phyloP scores from a whole-genome alignment of 2,113 vertebrate genomes.

The Tricholaema leucomelas region DNA sequence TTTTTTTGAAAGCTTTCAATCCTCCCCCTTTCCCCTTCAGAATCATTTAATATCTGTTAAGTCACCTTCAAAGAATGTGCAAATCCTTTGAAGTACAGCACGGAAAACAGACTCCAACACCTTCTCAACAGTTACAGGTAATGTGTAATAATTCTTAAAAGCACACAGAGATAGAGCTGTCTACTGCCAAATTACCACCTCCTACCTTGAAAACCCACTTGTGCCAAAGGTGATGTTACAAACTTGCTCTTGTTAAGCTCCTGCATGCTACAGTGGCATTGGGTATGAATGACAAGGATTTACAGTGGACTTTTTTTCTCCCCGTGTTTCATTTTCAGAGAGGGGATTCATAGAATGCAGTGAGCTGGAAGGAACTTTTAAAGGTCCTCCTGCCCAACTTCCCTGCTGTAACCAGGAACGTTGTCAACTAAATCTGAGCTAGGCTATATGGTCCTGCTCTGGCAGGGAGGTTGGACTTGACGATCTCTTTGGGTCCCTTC shows the following conservation, averaged over 20 bases:
- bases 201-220: neutral
- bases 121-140: conserved; percentile 31
- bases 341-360: neutral
- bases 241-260: neutral
- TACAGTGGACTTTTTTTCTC: no score
- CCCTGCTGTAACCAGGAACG: no score
- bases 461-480: no score
- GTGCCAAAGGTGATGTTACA: neutral
- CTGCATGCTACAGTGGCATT: neutral
- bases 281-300: neutral
- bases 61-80: conserved; percentile 58
- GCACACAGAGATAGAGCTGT: neutral
- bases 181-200: neutral
- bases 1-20: neutral
- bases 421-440: no score
- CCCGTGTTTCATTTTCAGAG: neutral
- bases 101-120: conserved; percentile 9
- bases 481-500: no score
- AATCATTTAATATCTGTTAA: conserved; percentile 52
- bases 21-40: neutral
- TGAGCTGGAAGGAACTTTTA: no score
- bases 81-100: conserved; percentile 49
- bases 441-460: no score
- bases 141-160: conserved; percentile 7
- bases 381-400: no score